Evolutionary conservation across 2,113 vertebrate genomes (phyloP).

Genomic region (Lucifuga dentata): DNA sequence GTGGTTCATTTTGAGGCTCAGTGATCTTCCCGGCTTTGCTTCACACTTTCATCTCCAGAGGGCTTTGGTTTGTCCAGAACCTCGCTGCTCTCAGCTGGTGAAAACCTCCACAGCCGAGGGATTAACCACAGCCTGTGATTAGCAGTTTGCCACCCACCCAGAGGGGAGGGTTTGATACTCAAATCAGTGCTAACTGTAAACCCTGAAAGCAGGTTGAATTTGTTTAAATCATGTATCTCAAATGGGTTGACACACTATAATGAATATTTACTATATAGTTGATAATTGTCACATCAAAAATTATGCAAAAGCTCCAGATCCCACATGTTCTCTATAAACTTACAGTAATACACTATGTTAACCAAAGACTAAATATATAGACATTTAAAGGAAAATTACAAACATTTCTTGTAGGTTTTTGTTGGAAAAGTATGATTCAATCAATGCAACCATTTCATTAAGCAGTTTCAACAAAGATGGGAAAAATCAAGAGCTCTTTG

Average conservation of each 20-base stretch:
- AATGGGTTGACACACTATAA: too few species aligned
- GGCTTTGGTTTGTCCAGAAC: slow-evolving; percentile 59
- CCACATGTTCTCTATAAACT: slow-evolving; percentile 8
- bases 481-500: too few species aligned
- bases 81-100: slow-evolving; percentile 63
- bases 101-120: slow-evolving; percentile 68
- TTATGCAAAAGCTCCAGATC: slow-evolving; percentile 7
- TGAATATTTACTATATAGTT: neutral
- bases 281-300: slow-evolving; percentile 18
- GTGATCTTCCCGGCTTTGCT: slow-evolving; percentile 62
- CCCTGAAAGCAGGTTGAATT: slow-evolving; percentile 1
- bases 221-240: slow-evolving; percentile 15
- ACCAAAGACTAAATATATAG: neutral
- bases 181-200: slow-evolving; percentile 29
- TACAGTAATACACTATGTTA: neutral
- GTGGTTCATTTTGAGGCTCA: slow-evolving; percentile 55
- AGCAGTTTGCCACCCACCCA: slow-evolving; percentile 48
- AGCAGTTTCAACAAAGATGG: too few species aligned
- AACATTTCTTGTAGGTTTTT: neutral
- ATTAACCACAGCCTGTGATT: slow-evolving; percentile 78
- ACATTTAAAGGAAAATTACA: too few species aligned
- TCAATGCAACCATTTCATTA: too few species aligned
- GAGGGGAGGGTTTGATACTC: slow-evolving; percentile 36
- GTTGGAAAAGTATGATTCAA: neutral
- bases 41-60: slow-evolving; percentile 56